Evolutionary conservation across 2,888 invertebrate genomes (phyloP), one percentile per base, ranked within the genome.

Genomic region (Tuberolachnus salignus): DNA sequence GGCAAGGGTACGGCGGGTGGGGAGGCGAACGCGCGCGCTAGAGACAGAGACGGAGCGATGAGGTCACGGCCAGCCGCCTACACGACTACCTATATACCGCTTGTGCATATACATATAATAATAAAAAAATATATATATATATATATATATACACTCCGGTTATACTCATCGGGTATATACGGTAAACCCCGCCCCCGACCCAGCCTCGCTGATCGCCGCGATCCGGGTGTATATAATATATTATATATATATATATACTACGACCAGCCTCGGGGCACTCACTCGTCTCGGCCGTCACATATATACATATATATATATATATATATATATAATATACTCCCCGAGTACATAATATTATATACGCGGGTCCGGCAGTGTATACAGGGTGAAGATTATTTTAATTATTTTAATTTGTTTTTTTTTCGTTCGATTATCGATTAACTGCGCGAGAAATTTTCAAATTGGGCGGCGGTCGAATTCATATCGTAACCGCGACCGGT

Each of bases 21-120:
- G n/a, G n/a, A n/a, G n/a, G n/a, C n/a, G n/a, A n/a, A n/a, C n/a
- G n/a, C n/a, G 34, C 14, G 64, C 3, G 64, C 14, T 46, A 66
- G 64, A 69, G 26, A 34, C 16, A 21, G 34, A 13, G 16, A 73
- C 44, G 19, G 51, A 73, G 51, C 55, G 78, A 78, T 64, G 78
- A 78, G 78, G 78, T 78, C 78, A 78, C 59, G 78, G 78, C 78
- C 78, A 59, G 67, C 78, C 78, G 67, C 69, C 78, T 61, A 78
- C 78, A 57, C 78, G 67, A 75, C 66, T 23, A 51, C 49, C 61
- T 34, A 71, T 71, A 44, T 70, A 53, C 16, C 19, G n/a, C 9
- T n/a, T 16, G 51, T 4, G 0, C 34, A 19, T 9, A 19, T n/a
- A 42, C n/a, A 26, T 57, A n/a, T 59, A 46, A 44, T 46, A 11